Evolutionary conservation across 2,888 invertebrate species (phyloP).

Genomic region (Candidula unifasciata): DNA sequence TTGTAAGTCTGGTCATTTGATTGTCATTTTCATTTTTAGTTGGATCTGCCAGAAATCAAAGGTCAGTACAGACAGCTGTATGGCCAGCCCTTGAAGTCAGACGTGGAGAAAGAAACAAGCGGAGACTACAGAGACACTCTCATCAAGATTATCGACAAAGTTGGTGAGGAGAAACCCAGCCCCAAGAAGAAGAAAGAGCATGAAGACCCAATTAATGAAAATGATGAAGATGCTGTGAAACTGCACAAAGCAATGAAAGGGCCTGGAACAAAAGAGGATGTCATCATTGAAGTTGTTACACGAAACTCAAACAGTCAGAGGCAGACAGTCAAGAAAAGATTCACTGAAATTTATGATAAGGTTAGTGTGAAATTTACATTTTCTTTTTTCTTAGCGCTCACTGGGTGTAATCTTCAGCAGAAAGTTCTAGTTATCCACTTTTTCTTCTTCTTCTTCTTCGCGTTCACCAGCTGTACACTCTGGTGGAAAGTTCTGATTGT

Average conservation of each 20-base stretch:
- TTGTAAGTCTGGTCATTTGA: no score
- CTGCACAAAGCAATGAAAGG: constrained; percentile 71
- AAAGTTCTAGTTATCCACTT: no score
- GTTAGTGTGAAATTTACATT: constrained; percentile 52
- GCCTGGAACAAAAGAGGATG: constrained; percentile 65
- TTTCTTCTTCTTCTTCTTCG: no score
- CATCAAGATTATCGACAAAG: constrained; percentile 66
- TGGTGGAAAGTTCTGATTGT: no score
- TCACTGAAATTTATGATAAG: constrained; percentile 58
- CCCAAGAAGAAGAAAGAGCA: constrained; percentile 60
- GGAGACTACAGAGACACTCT: constrained; percentile 76
- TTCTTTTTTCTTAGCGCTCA: no score
- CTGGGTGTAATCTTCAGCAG: no score
- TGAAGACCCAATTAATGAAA: constrained; percentile 66
- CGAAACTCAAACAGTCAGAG: constrained; percentile 68
- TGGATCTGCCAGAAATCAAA: constrained; percentile 78
- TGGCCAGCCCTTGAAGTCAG: constrained; percentile 72
- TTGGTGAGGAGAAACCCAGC: constrained; percentile 47
- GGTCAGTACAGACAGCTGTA: constrained; percentile 74
- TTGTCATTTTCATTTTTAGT: constrained; percentile 64
- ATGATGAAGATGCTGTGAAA: constrained; percentile 66
- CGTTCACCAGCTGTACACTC: no score
- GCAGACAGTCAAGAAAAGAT: constrained; percentile 64
- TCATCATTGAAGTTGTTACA: constrained; percentile 68
- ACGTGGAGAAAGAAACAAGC: constrained; percentile 73